Base-by-base conservation (phyloP, 2,113 vertebrate species). In the Axis porcinus region DNA sequence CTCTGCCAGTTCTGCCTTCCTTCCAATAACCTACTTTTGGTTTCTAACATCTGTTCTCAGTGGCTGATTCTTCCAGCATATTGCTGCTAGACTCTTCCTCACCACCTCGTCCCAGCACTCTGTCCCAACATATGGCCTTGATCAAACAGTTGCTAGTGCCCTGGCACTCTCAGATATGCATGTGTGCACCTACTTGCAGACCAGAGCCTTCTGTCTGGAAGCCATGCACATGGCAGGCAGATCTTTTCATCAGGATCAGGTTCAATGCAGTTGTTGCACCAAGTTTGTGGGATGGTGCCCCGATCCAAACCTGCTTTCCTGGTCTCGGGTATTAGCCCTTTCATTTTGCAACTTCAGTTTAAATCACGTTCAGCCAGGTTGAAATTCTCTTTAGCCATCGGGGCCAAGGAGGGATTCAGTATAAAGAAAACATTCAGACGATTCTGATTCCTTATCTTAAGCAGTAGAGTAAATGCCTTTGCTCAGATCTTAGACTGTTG, bases 31-130 rank as follows among this genome's bases (percentile, higher is more conserved):
- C 81, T 58, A 57, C 60, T 92, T 94, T 76, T 40, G 36, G 70
- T 85, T 86, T 96, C 55, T 81, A 92, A 89, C 90, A 92, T 96
- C 95, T 94, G 97, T 84, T 97, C 83, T 50, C 30, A 17, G 70
- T 84, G 94, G 50, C 60, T 6, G 83, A 57, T 58, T 89, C 79
- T 95, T 57, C 60, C 43, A 19, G 81, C 58, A 43, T 6, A 30
- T n/a, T 67, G 50, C 93, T 55, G 10, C 28, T 64, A 40, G 57
- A 33, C 84, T 95, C 92, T 79, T 92, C 78, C 55, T 94, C 47
- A 50, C 84, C 97, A 94, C 88, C 87, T 97, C 87, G 78, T 83
- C 78, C 67, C 67, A 60, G 43, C 40, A 8, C 47, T 43, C 17
- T 13, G 6, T 62, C 55, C 81, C 52, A 70, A 94, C 76, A 58